A percentile compares a stretch with the other conserved stretches of the same genome.
Conservation (phyloP, 2,797 vertebrate genomes). For the Varecia variegata region DNA sequence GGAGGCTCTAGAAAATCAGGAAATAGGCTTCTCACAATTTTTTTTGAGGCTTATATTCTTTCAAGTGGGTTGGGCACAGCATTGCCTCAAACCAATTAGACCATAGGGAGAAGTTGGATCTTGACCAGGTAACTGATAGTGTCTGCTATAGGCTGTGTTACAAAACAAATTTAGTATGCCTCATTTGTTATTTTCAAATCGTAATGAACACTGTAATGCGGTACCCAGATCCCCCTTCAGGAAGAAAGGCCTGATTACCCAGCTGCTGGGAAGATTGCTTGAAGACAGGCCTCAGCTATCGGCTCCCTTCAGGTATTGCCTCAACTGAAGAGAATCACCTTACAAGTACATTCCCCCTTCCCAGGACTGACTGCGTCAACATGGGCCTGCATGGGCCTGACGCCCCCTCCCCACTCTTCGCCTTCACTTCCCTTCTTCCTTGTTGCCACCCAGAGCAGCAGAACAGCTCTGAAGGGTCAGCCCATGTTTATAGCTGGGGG, state of each 20-base stretch:
- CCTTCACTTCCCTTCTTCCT: neutral
- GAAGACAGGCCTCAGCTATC: neutral
- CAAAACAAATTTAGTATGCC: neutral
- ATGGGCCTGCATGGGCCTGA: neutral
- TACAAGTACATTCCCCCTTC: neutral
- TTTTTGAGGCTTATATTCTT: neutral
- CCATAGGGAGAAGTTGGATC: neutral
- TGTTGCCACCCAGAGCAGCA: neutral
- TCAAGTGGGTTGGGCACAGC: neutral
- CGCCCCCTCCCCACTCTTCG: fast-evolving
- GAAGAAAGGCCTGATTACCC: neutral
- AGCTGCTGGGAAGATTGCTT: neutral
- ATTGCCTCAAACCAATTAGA: slow-evolving; percentile 2
- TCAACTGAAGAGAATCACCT: neutral
- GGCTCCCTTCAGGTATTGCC: neutral
- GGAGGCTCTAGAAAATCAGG: neutral
- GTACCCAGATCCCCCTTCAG: neutral
- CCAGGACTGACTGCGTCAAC: too few species aligned
- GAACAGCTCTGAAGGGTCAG: neutral
- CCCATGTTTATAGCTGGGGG: neutral
- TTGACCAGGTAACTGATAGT: neutral
- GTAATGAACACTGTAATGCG: neutral
- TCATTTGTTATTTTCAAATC: neutral
- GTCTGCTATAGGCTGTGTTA: neutral
- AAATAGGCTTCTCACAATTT: neutral